These are phyloP conservation scores for Elysia crispata DNA, from an alignment of 2,888 invertebrate genomes.

Conservation along the genomic window DNA sequence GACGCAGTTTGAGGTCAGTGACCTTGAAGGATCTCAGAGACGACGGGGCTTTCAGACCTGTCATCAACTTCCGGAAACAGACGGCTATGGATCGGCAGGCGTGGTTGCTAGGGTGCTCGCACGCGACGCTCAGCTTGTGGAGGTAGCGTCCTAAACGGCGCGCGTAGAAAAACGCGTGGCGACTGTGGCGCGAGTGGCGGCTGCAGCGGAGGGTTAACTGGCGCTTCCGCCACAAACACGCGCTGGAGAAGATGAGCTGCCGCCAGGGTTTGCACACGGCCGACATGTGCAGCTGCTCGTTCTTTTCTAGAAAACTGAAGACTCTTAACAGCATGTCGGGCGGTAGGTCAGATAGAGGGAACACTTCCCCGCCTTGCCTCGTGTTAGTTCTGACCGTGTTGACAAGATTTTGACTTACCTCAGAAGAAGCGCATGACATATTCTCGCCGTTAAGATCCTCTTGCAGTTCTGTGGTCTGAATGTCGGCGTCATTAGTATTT, in stretches of 20 bases:
- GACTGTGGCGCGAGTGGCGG: conserved; percentile 28
- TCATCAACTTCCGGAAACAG: conserved; percentile 38
- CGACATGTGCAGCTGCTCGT: conserved; percentile 29
- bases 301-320: conserved; percentile 29
- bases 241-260: conserved; percentile 35
- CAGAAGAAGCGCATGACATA: background rate
- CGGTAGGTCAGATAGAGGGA: conserved; percentile 16
- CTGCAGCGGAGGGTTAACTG: conserved; percentile 32
- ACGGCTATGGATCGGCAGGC: conserved; percentile 34
- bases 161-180: conserved; percentile 18
- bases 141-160: conserved; percentile 26
- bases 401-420: no score
- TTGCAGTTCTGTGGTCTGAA: background rate
- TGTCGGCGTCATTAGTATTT: background rate
- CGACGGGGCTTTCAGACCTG: conserved; percentile 19
- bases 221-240: conserved; percentile 28
- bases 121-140: conserved; percentile 23
- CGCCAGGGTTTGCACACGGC: conserved; percentile 29
- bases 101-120: conserved; percentile 38
- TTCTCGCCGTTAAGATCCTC: background rate
- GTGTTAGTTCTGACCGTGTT: no score
- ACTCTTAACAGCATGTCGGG: conserved; percentile 27
- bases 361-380: background rate
- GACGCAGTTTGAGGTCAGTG: conserved; percentile 26
- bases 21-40: conserved; percentile 35